Evolutionary conservation across 1,140 invertebrate genomes (phyloP), one percentile per base, ranked within the genome.

Genomic region (Drosophila setifemur): DNA sequence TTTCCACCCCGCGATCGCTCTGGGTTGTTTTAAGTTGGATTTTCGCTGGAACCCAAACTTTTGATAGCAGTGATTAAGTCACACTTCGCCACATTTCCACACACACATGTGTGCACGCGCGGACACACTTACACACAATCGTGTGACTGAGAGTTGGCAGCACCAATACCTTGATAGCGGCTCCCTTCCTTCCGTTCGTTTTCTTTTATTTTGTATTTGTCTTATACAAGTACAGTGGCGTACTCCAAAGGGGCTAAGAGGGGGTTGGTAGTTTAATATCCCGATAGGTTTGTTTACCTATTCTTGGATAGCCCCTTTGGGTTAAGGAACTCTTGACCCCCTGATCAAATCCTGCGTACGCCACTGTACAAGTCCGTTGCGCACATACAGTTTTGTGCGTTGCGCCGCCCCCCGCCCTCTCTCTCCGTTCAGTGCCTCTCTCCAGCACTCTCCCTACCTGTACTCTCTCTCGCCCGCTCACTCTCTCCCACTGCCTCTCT

Each of bases 171-270:
- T 68, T 23, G 23, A 37, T 29, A 25, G 55, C 25, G 40, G 72
- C 68, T 82, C 78, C 78, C 77, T 82, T 83, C 77, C 77, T 82
- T 82, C 77, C 77, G 77, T 63, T 71, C 49, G 52, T 53, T 44
- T 55, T 79, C 52, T 71, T 75, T 69, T 55, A 72, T 70, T 75
- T 81, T 79, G 71, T 53, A 61, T 76, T 82, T 73, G 58, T 77
- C 73, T 82, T 82, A 83, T 82, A 82, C 77, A 83, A 37, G 33
- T 16, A 8, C 33, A 37, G 14, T 1, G 33, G 33, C 33, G 33
- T 16, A 37, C 12, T 12, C 14, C 8, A 4, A 23, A n/a, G 29
- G 29, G 29, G n/a, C 11, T n/a, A 33, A 16, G n/a, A 23, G 29
- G 29, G 29, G 29, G n/a, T 33, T n/a, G 11, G 29, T 3, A 23